A percentile compares a stretch with the other conserved stretches of the same genome.
Evolutionary conservation across 1,140 invertebrate species (phyloP).

Genomic region (Psix sp.): DNA sequence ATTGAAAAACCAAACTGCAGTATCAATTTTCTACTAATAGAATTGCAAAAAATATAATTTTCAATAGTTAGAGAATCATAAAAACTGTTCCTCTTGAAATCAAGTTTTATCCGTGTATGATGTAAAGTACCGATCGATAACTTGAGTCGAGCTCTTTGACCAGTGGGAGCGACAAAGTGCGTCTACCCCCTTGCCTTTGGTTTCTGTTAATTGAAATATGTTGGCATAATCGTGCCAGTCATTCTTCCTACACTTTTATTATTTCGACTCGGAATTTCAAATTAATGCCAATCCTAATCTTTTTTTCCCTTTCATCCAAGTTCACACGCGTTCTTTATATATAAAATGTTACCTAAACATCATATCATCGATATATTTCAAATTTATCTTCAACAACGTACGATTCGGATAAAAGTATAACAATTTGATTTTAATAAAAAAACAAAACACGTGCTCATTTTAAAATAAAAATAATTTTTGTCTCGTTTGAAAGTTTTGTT

Average conservation of each 20-base stretch:
- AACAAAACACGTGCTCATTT: no score
- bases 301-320: constrained; percentile 1
- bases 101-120: no score
- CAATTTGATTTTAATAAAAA: no score
- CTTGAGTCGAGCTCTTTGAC: constrained; percentile 14
- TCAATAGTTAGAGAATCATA: no score
- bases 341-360: background rate
- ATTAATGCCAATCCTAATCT: constrained; percentile 12
- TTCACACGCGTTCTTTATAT: background rate
- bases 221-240: constrained; percentile 46
- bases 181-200: constrained; percentile 46
- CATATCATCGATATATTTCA: background rate
- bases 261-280: constrained; percentile 29
- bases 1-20: no score
- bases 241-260: constrained; percentile 41
- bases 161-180: constrained; percentile 43
- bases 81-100: no score
- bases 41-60: no score
- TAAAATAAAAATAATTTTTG: no score
- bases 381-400: no score
- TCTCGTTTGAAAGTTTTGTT: no score
- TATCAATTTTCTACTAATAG: no score
- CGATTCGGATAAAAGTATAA: no score
- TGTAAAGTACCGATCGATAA: constrained; percentile 55
- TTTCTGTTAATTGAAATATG: constrained; percentile 53